Percentiles rank a stretch among this genome's conserved stretches.
phyloP scores from a whole-genome alignment of 2,888 invertebrate species.

The Gymnocheta viridis region DNA sequence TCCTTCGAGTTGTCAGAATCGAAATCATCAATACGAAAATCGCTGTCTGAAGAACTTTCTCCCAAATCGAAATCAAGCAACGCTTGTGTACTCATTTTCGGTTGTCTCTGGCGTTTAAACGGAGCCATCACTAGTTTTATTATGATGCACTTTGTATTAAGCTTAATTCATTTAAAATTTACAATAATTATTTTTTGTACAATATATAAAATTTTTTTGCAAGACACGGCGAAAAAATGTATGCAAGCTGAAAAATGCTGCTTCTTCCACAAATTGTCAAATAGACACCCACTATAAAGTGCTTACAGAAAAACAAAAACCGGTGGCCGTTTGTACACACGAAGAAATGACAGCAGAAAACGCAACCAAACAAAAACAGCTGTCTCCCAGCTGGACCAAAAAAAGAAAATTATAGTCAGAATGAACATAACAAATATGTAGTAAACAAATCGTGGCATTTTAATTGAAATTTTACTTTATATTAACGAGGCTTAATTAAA shows the following conservation, averaged over 20 bases:
- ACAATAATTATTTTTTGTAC: slow-evolving; percentile 66
- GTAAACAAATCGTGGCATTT: slow-evolving; percentile 63
- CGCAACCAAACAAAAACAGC: slow-evolving; percentile 30
- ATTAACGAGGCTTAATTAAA: background rate
- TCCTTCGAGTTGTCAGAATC: slow-evolving; percentile 79
- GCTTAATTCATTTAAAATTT: slow-evolving; percentile 68
- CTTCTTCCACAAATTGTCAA: slow-evolving; percentile 61
- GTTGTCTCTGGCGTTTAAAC: slow-evolving; percentile 84
- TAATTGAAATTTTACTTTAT: background rate
- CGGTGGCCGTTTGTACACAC: slow-evolving; percentile 56
- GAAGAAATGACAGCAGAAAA: background rate
- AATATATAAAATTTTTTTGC: slow-evolving; percentile 64
- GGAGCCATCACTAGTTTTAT: slow-evolving; percentile 74
- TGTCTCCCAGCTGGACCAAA: slow-evolving; percentile 16
- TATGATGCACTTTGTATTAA: slow-evolving; percentile 53
- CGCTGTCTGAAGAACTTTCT: slow-evolving; percentile 96
- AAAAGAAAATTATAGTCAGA: background rate
- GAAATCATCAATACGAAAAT: slow-evolving; percentile 90
- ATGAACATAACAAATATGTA: slow-evolving; percentile 8
- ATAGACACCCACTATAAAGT: background rate
- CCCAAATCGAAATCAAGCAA: slow-evolving; percentile 92
- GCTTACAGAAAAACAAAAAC: slow-evolving; percentile 48
- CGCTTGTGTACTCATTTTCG: slow-evolving; percentile 85
- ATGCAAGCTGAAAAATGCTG: slow-evolving; percentile 66
- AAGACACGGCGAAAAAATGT: slow-evolving; percentile 69